phyloP scores from a whole-genome alignment of 2,113 vertebrate genomes.

The Callipepla squamata region DNA sequence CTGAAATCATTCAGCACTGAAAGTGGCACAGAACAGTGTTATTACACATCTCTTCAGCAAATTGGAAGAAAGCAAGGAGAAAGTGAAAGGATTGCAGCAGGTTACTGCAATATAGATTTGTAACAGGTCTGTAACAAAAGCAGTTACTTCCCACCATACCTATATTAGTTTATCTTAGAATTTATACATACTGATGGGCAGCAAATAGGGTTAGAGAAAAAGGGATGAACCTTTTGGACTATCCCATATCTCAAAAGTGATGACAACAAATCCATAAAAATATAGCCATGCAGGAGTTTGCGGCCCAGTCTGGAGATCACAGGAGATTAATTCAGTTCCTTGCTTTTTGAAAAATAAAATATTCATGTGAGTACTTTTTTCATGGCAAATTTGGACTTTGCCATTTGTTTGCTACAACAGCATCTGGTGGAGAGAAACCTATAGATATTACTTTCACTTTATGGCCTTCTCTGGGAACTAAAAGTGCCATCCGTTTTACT shows the following conservation, averaged over 20 bases:
- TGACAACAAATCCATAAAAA: background rate
- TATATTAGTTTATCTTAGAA: background rate
- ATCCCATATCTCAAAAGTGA: too few species aligned
- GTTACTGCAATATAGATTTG: too few species aligned
- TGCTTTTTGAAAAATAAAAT: background rate
- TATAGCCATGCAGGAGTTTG: background rate
- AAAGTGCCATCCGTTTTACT: background rate
- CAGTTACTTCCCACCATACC: background rate
- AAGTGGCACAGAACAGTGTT: background rate
- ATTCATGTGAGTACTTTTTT: background rate
- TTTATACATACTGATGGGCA: background rate
- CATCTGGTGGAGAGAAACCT: background rate
- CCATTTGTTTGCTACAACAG: background rate
- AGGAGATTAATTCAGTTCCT: background rate
- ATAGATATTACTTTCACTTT: background rate
- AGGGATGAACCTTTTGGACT: background rate
- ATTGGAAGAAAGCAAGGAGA: background rate
- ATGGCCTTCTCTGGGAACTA: background rate
- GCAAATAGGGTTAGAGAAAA: background rate
- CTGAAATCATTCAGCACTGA: background rate
- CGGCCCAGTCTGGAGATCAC: background rate
- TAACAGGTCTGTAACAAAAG: background rate
- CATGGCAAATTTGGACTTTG: background rate
- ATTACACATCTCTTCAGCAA: accelerated
- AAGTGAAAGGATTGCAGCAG: background rate